A percentile compares a stretch with the other conserved stretches of the same genome.
Evolutionary conservation across 2,888 invertebrate genomes (phyloP).

Genomic region (Drosophila glabriapex): DNA sequence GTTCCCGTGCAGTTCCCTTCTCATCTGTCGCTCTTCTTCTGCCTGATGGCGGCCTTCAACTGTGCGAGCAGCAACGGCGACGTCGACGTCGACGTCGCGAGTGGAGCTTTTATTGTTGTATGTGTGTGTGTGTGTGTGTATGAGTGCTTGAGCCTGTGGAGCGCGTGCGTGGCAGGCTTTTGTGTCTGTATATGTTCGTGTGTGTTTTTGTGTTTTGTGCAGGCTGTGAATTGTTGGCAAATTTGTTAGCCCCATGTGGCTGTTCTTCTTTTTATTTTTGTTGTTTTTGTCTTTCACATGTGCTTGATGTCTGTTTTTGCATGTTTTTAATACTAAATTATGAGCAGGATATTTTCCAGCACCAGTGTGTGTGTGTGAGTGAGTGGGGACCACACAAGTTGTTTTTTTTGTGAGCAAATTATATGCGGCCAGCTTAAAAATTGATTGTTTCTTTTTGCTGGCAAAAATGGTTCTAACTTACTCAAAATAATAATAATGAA

Average conservation of each 20-base stretch:
- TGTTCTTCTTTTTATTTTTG: conserved; percentile 41
- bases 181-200: conserved; percentile 7
- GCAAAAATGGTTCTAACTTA: not conserved
- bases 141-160: not conserved
- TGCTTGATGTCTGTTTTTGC: conserved; percentile 76
- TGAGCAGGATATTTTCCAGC: conserved; percentile 61
- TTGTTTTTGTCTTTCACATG: conserved; percentile 51
- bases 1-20: conserved; percentile 17
- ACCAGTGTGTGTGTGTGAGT: conserved; percentile 1
- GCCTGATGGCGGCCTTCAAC: conserved; percentile 70
- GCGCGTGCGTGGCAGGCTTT: conserved; percentile 17
- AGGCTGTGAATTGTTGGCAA: conserved; percentile 77
- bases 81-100: conserved; percentile 40
- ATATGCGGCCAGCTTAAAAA: conserved; percentile 26
- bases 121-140: conserved; percentile 9
- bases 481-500: not conserved
- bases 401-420: conserved; percentile 42
- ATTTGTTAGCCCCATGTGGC: conserved; percentile 70
- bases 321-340: conserved; percentile 74
- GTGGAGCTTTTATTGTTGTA: conserved; percentile 59
- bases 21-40: conserved; percentile 17
- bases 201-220: conserved; percentile 33
- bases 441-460: conserved; percentile 30
- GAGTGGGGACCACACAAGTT: conserved; percentile 56
- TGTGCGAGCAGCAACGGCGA: conserved; percentile 37